Percentiles rank a stretch among this genome's conserved stretches.
These are phyloP conservation scores for Linurgus olivaceus DNA, from an alignment of 2,797 vertebrate species.

Conservation along the genomic window DNA sequence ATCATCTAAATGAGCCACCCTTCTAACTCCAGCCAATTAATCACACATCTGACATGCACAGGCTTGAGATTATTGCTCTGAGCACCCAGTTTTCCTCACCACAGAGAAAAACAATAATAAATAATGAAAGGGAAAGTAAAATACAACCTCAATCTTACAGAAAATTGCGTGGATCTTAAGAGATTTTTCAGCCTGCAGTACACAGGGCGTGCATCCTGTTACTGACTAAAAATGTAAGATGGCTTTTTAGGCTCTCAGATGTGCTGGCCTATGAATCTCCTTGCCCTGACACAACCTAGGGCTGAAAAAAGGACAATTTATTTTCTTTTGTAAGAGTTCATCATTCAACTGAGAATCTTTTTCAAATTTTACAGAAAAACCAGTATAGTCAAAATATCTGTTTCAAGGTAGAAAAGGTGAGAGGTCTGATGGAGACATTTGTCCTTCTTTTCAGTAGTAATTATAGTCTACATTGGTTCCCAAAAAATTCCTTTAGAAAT, in stretches of 20 bases:
- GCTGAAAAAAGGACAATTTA: not conserved
- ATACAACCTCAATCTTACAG: not conserved
- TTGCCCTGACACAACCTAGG: not conserved
- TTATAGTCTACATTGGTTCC: not conserved
- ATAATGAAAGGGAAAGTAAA: slow-evolving; percentile 12
- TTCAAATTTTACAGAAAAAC: not conserved
- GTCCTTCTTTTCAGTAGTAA: not conserved
- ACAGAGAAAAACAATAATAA: not conserved
- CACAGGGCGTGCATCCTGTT: not conserved
- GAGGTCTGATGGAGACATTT: not conserved
- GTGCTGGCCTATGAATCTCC: not conserved
- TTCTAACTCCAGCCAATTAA: not conserved
- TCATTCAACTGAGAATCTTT: not conserved
- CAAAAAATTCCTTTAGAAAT: not conserved
- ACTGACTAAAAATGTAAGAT: not conserved
- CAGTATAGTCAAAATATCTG: not conserved
- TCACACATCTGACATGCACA: not conserved
- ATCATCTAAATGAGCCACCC: not conserved
- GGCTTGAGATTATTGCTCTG: not conserved
- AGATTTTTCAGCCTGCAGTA: not conserved
- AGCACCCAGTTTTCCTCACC: not conserved
- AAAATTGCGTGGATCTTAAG: not conserved
- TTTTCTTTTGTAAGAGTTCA: not conserved
- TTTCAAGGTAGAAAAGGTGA: not conserved
- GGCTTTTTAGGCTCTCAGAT: not conserved